A percentile compares a stretch with the other conserved stretches of the same genome.
These are phyloP conservation scores for Dusona sp. DNA, from an alignment of 2,888 invertebrate species.

Conservation along the genomic window DNA sequence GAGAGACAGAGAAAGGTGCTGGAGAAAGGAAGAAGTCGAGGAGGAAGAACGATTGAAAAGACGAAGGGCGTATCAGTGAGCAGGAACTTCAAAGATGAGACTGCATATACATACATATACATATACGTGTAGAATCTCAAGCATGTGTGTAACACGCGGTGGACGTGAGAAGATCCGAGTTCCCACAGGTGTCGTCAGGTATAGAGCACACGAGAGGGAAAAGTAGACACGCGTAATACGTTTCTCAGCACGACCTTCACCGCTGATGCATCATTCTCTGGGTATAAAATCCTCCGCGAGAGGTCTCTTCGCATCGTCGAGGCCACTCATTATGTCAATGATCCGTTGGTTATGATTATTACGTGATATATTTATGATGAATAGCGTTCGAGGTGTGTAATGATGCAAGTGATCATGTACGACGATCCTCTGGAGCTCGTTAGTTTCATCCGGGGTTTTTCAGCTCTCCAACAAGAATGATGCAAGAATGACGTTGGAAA, in stretches of 20 bases:
- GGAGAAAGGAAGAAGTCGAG: slow-evolving; percentile 45
- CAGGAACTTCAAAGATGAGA: slow-evolving; percentile 41
- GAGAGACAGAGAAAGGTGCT: slow-evolving; percentile 29
- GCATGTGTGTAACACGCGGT: slow-evolving; percentile 62
- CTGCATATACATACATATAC: slow-evolving; percentile 35
- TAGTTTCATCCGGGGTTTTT: slow-evolving; percentile 6
- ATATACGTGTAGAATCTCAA: slow-evolving; percentile 54
- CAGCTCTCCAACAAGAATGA: not conserved
- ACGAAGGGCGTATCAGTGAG: slow-evolving; percentile 48
- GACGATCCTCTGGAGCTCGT: slow-evolving; percentile 44
- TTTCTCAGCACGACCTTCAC: slow-evolving; percentile 73
- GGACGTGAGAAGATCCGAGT: slow-evolving; percentile 81
- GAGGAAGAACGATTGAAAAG: slow-evolving; percentile 23
- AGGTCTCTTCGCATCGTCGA: slow-evolving; percentile 29
- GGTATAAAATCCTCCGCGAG: slow-evolving; percentile 63
- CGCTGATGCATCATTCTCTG: slow-evolving; percentile 65
- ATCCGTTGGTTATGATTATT: slow-evolving; percentile 62
- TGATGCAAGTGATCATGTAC: slow-evolving; percentile 42
- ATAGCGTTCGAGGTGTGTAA: slow-evolving; percentile 52
- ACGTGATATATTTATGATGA: slow-evolving; percentile 61
- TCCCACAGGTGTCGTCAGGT: slow-evolving; percentile 80
- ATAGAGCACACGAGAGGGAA: slow-evolving; percentile 60
- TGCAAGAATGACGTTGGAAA: not conserved
- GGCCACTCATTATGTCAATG: slow-evolving; percentile 69
- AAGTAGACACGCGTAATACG: slow-evolving; percentile 64